Base-by-base conservation (phyloP, 1,140 invertebrate species). In the Chelonus insularis region DNA sequence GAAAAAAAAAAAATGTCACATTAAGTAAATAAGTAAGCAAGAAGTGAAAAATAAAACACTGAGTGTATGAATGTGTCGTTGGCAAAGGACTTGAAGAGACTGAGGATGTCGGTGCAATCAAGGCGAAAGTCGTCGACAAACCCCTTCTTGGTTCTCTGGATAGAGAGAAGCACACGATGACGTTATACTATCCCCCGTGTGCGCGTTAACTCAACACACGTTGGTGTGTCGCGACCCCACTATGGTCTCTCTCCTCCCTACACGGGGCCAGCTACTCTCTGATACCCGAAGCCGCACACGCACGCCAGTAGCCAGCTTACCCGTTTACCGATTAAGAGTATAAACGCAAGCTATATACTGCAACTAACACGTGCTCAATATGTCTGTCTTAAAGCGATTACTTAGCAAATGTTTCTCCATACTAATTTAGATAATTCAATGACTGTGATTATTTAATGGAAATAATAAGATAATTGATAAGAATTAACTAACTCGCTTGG, bases 1-100 rank as follows among this genome's bases (percentile, higher is more conserved):
- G 16, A 43, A 43, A 8, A 3, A 43, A 14, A 18, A 20, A n/a
- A n/a, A n/a, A n/a, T n/a, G n/a, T n/a, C n/a, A n/a, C n/a, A n/a
- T n/a, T n/a, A n/a, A n/a, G n/a, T n/a, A n/a, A n/a, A n/a, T n/a
- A n/a, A n/a, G n/a, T n/a, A n/a, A n/a, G n/a, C n/a, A n/a, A n/a
- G n/a, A n/a, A n/a, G n/a, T n/a, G n/a, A n/a, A n/a, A n/a, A n/a
- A n/a, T n/a, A n/a, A n/a, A n/a, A n/a, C 11, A 4, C n/a, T 39
- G 73, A 78, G 76, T 79, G 75, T 72, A 65, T 68, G 63, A 9
- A 14, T 51, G 25, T 51, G 29, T 34, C 23, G 23, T 32, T 12
- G 12, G n/a, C 25, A 34, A 51, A 51, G 48, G 48, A 51, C 25
- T 51, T 51, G 70, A 68, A 64, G 63, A 61, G 66, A 56, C 54